These are phyloP conservation scores for Alentia gelatinosa DNA, from an alignment of 2,888 invertebrate species.

Conservation along the genomic window DNA sequence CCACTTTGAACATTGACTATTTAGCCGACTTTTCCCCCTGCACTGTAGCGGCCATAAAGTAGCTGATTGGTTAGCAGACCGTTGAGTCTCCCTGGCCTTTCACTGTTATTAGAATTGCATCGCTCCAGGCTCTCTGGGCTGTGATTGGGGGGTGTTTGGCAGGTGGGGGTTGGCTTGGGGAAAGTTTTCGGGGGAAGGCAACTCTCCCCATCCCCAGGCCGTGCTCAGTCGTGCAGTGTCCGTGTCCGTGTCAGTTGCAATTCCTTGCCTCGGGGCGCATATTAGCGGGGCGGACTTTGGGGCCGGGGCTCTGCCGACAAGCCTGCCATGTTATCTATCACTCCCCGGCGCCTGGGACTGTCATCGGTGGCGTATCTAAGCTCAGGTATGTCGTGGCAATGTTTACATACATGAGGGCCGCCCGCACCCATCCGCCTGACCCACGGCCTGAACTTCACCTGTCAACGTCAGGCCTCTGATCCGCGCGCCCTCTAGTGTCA, in stretches of 20 bases:
- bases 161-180: neutral
- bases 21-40: neutral
- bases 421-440: neutral
- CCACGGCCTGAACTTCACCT: neutral
- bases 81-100: neutral
- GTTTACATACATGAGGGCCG: conserved; percentile 35
- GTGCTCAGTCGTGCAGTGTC: neutral
- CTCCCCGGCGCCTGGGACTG: neutral
- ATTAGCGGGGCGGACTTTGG: no score
- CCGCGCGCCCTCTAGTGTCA: conserved; percentile 13
- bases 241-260: neutral
- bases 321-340: conserved; percentile 22
- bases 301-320: neutral
- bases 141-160: neutral
- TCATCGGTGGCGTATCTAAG: neutral
- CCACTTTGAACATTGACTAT: neutral
- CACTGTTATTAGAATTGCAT: neutral
- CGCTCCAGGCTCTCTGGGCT: neutral
- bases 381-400: conserved; percentile 22
- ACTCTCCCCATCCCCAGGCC: no score
- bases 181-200: no score
- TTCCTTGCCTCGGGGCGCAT: neutral
- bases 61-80: neutral
- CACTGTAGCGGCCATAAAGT: neutral
- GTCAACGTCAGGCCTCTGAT: neutral